A percentile compares a stretch with the other conserved stretches of the same genome.
Evolutionary conservation across 2,888 invertebrate species (phyloP).

Genomic region (Xylophagus ater): DNA sequence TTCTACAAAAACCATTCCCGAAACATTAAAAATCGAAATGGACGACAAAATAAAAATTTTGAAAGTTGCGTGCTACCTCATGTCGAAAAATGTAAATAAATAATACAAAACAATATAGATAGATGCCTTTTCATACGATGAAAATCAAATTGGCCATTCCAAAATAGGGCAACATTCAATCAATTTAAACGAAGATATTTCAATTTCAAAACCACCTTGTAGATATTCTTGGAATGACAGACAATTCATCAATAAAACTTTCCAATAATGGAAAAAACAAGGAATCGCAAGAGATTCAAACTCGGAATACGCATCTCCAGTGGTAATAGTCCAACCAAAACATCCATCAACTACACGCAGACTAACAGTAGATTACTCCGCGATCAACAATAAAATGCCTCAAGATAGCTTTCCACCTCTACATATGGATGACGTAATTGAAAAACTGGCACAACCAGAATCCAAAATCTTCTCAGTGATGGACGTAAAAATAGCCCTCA

Average conservation of each 20-base stretch:
- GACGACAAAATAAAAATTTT: background rate
- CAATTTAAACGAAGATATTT: too few species aligned
- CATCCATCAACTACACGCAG: constrained; percentile 5
- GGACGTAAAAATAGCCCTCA: constrained; percentile 6
- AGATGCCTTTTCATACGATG: background rate
- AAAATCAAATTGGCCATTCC: too few species aligned
- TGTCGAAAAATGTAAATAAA: background rate
- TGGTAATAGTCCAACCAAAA: constrained; percentile 8
- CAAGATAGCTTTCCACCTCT: constrained; percentile 7
- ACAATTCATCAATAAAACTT: too few species aligned
- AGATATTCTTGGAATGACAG: too few species aligned
- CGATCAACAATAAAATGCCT: constrained; percentile 4
- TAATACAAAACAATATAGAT: background rate
- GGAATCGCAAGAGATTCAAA: constrained; percentile 4
- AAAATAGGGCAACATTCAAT: constrained; percentile 6
- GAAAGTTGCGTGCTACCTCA: background rate
- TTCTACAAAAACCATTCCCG: too few species aligned
- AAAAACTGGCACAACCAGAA: background rate
- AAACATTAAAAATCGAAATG: background rate
- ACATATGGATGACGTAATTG: constrained; percentile 7
- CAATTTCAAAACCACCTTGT: too few species aligned
- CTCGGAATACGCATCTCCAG: constrained; percentile 9
- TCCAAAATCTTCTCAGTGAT: constrained; percentile 5
- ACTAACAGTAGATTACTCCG: constrained; percentile 3
- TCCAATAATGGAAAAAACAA: constrained; percentile 5